A percentile compares a stretch with the other conserved stretches of the same genome.
phyloP scores from a whole-genome alignment of 2,888 invertebrate genomes.

The Caenorhabditis sp. region DNA sequence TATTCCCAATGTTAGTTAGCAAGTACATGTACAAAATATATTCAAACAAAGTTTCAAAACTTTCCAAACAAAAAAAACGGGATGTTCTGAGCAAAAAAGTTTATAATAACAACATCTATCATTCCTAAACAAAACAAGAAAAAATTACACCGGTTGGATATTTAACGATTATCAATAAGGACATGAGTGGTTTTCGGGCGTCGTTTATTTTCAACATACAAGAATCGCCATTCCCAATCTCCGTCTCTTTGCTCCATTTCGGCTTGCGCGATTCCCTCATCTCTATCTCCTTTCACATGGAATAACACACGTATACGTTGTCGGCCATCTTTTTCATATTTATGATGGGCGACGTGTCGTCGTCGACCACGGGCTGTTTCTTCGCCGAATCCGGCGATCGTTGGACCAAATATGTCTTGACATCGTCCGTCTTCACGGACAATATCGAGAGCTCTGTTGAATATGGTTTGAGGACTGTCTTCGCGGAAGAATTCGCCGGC shows the following conservation, averaged over 20 bases:
- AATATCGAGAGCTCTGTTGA: slow-evolving; percentile 54
- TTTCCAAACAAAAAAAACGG: background rate
- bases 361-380: slow-evolving; percentile 55
- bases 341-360: slow-evolving; percentile 60
- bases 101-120: background rate
- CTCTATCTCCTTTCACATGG: slow-evolving; percentile 63
- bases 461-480: slow-evolving; percentile 64
- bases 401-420: slow-evolving; percentile 60
- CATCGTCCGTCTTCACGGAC: slow-evolving; percentile 62
- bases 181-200: slow-evolving; percentile 57
- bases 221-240: slow-evolving; percentile 56
- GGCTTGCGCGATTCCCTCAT: slow-evolving; percentile 61
- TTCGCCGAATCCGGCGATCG: slow-evolving; percentile 60
- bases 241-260: slow-evolving; percentile 66
- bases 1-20: too few relatives aligned
- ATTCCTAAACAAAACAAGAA: slow-evolving; percentile 1
- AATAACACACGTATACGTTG: slow-evolving; percentile 66
- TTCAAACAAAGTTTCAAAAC: slow-evolving; percentile 4
- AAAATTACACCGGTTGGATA: background rate
- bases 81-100: background rate
- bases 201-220: slow-evolving; percentile 59
- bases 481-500: slow-evolving; percentile 60
- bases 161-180: slow-evolving; percentile 64
- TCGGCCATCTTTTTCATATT: slow-evolving; percentile 63
- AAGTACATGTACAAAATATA: too few relatives aligned